Conservation (phyloP, 92 coral and sea anemone genomes). For the Paragorgia papillata region DNA sequence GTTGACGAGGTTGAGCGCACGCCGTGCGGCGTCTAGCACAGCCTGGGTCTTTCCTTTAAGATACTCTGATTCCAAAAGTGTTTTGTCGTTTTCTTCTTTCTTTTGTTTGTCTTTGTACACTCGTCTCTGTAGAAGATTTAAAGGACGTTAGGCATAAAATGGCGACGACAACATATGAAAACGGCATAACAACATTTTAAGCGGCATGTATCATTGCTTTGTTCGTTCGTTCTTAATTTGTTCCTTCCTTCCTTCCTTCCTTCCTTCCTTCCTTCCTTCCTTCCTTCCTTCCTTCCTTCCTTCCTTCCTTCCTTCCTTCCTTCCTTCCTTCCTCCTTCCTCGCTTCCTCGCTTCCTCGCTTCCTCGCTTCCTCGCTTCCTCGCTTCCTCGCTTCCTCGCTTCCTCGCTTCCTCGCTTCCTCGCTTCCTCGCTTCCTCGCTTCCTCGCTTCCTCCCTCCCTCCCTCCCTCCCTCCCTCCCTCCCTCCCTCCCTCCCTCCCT, state of each 20-base stretch:
- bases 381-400: neutral
- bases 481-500: too few species aligned
- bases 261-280: neutral
- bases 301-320: neutral
- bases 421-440: too few species aligned
- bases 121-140: conserved; percentile 19
- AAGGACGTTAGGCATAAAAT: neutral
- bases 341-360: too few species aligned
- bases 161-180: neutral
- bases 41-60: conserved; percentile 98
- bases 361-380: neutral
- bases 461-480: too few species aligned
- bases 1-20: conserved; percentile 86
- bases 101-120: conserved; percentile 25
- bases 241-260: neutral
- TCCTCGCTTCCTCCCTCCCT: too few species aligned
- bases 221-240: neutral
- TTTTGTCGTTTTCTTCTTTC: conserved; percentile 12
- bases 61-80: conserved; percentile 70
- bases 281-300: neutral
- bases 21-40: conserved; percentile 93
- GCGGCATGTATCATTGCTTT: too few species aligned
- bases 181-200: too few species aligned
- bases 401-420: neutral
- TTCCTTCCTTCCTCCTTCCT: too few species aligned